Conservation (phyloP, 2,113 vertebrate genomes). For the Aleadryas rufinucha region DNA sequence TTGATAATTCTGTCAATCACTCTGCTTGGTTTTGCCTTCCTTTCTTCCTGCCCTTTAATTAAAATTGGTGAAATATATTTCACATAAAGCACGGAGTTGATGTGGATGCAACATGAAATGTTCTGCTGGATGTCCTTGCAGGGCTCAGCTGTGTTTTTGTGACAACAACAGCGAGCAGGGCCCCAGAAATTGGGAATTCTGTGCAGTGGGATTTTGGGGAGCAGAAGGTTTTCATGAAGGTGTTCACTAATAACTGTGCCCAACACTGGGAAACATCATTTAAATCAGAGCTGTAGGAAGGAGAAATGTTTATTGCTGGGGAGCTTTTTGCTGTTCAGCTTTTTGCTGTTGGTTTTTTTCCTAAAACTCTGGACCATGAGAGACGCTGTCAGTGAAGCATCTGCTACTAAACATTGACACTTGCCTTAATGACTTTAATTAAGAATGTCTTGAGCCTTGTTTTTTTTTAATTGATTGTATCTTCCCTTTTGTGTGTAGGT, state of each 20-base stretch:
- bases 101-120: not conserved
- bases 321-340: not conserved
- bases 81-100: not conserved
- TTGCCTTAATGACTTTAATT: not conserved
- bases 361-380: not conserved
- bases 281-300: not conserved
- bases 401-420: not conserved
- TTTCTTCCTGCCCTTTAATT: not conserved
- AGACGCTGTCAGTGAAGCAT: not conserved
- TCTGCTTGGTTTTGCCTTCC: not conserved
- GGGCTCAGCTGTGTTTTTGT: not conserved
- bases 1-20: not conserved
- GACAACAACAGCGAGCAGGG: not conserved
- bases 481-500: not conserved
- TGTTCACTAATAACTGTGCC: not conserved
- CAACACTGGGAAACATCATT: not conserved
- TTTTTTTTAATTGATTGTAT: not conserved
- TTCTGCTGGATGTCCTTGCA: not conserved
- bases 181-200: not conserved
- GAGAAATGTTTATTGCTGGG: not conserved
- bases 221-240: not conserved
- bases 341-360: not conserved
- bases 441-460: not conserved
- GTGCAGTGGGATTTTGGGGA: not conserved
- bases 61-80: not conserved